Base-by-base conservation (phyloP, 2,113 vertebrate species). In the Carollia perspicillata region DNA sequence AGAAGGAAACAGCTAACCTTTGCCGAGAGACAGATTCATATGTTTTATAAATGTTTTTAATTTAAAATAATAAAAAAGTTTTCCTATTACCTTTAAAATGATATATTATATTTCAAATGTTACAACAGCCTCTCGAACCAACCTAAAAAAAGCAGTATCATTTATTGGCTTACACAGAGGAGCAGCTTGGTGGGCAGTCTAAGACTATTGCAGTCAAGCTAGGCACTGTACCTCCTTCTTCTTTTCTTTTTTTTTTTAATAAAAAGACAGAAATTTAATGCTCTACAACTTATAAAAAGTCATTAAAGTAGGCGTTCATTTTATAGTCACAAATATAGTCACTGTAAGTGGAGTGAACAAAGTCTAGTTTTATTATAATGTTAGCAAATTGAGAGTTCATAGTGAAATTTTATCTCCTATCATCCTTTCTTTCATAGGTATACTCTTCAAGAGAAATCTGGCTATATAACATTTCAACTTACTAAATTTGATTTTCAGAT, bases 41-140 rank as follows among this genome's bases (percentile, higher is more conserved):
- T 49, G 79, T 42, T 88, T 92, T 93, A 93, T 60, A 97, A 96
- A 94, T 93, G 35, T 4, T 90, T 96, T 96, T 94, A 94, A 97
- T 94, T 93, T 95, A 91, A 95, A 95, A 92, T 92, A 94, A 92
- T 94, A 53, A 77, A 65, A 86, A 66, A 42, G 0, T 44, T 55
- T 90, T 69, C 14, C 17, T 85, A 60, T 88, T 93, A 65, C 37
- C 6, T 94, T 90, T 88, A 95, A 90, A 74, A 58, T 69, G 17
- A 93, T 93, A 60, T 51, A 60, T 79, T 23, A 81, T 6, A 47
- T 65, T 93, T 90, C 80, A 37, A 81, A 95, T 63, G 16, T 58
- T 63, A 26, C 40, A 95, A 69, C 55, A 68, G 84, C 85, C 84
- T n/a, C 18, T 22, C 58, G 4, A 96, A 71, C 8, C n/a, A 84